Evolutionary conservation across 2,888 invertebrate species (phyloP), one percentile per base, ranked within the genome.

Genomic region (Conchocele bisecta): DNA sequence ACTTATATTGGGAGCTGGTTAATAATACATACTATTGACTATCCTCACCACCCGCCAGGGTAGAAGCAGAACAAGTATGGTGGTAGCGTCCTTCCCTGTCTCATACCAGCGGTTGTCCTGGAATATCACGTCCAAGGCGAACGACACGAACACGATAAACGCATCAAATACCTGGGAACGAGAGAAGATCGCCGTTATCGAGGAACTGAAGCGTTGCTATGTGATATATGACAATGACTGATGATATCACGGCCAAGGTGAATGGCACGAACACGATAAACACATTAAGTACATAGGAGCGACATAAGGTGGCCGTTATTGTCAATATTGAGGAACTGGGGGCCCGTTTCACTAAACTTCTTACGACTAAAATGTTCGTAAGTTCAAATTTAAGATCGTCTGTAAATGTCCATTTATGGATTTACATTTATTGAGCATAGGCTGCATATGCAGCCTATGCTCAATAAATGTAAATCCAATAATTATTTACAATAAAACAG

Each of bases 31-130:
- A 86, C 86, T 83, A 72, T 86, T 86, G 6, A 86, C 84, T 24
- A 86, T 85, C 31, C 83, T 51, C 29, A 86, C 83, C n/a, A 86
- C 83, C 31, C 86, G 68, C 86, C 86, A 86, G 7, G 86, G 86
- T 20, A 86, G 57, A 17, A 86, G 66, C 20, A 84, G 66, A 39
- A 86, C 83, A 39, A 86, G 73, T 46, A 86, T 76, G 20, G 84
- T 83, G n/a, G 84, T 79, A 33, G 83, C 84, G 54, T 84, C 84
- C 61, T 86, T 86, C 17, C 84, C 83, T 11, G 84, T 79, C 71
- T 83, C 84, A 41, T 82, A 84, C 84, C 84, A 83, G 11, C 81
- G 74, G 63, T 83, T 83, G 69, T 84, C 83, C 54, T 84, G 80
- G 68, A 84, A 84, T 13, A 84, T 71, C 31, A 84, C 81, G 57